phyloP scores from a whole-genome alignment of 2,888 invertebrate species.

The Parasteatoda lunata region DNA sequence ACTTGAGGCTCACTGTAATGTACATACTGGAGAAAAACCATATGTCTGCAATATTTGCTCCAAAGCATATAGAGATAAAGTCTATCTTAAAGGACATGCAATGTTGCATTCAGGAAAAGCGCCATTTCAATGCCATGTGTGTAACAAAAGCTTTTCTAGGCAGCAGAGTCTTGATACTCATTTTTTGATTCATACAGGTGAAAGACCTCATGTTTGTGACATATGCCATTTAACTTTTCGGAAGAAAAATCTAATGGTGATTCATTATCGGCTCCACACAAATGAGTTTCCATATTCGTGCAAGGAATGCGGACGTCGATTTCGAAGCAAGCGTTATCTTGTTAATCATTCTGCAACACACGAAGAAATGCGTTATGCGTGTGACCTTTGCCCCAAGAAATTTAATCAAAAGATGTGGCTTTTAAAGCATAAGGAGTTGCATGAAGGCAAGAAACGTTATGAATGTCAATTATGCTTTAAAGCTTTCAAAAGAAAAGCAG shows the following conservation, averaged over 20 bases:
- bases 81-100: neutral
- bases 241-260: neutral
- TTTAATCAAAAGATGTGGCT: neutral
- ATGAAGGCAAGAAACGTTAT: neutral
- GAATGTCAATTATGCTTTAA: neutral
- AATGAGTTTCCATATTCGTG: neutral
- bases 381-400: neutral
- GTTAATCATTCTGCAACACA: neutral
- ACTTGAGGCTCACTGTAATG: neutral
- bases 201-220: slow-evolving; percentile 15
- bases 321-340: neutral
- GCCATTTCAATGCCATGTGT: neutral
- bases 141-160: slow-evolving; percentile 15
- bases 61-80: neutral
- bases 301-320: neutral
- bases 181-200: slow-evolving; percentile 2
- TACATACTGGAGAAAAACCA: neutral
- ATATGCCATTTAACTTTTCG: slow-evolving; percentile 1
- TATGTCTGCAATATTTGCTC: neutral
- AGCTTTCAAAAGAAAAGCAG: neutral
- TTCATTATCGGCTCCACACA: neutral
- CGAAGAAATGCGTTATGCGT: neutral
- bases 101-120: neutral
- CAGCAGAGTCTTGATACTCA: neutral
- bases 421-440: neutral